phyloP scores from a whole-genome alignment of 1,140 invertebrate genomes.

The Lutraria rhynchaena region DNA sequence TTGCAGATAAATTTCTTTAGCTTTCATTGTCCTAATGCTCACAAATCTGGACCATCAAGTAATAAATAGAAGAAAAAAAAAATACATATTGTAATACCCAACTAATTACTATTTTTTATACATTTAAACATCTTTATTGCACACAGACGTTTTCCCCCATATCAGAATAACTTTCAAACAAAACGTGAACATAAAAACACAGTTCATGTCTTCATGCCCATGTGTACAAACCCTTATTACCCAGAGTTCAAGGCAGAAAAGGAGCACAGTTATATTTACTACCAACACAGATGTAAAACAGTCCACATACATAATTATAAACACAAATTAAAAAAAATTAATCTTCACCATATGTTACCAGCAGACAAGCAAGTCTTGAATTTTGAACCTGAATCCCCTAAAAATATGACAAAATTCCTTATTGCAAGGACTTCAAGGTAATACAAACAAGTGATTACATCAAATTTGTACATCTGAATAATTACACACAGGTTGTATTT shows the following conservation, averaged over 20 bases:
- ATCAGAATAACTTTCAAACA: constrained; percentile 5
- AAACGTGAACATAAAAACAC: not conserved
- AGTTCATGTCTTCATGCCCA: too few relatives aligned
- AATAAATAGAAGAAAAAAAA: not conserved
- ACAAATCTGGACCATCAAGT: not conserved
- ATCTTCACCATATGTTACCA: too few relatives aligned
- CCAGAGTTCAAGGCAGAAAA: not conserved
- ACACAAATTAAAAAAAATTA: too few relatives aligned
- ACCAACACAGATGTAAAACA: too few relatives aligned
- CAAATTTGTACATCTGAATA: too few relatives aligned
- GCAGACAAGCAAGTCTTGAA: too few relatives aligned
- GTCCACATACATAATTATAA: too few relatives aligned
- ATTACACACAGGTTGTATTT: too few relatives aligned
- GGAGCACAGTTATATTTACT: not conserved
- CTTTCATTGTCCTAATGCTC: not conserved
- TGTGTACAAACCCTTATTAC: not conserved
- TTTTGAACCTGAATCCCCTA: too few relatives aligned
- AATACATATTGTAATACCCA: constrained; percentile 29
- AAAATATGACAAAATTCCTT: too few relatives aligned
- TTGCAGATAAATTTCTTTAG: not conserved
- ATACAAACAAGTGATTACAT: too few relatives aligned
- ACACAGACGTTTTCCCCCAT: constrained; percentile 23
- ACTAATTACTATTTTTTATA: not conserved
- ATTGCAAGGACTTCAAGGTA: too few relatives aligned
- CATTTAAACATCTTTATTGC: not conserved